These are phyloP conservation scores for Clarias macrocephalus DNA, from an alignment of 2,113 vertebrate species.

Conservation along the genomic window DNA sequence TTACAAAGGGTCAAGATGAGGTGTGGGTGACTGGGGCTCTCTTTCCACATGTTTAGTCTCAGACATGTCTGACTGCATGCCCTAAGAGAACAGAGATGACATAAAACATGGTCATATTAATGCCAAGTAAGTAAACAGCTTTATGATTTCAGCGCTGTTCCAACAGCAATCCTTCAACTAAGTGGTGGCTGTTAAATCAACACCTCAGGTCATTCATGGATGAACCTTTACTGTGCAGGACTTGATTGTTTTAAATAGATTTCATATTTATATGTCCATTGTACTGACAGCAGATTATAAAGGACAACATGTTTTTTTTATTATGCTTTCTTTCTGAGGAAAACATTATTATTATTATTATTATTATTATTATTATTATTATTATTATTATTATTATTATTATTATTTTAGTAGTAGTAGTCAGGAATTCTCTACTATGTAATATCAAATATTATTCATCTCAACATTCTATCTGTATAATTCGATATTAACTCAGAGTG, in stretches of 20 bases:
- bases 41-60: constrained; percentile 47
- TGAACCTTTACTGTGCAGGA: neutral
- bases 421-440: neutral
- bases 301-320: neutral
- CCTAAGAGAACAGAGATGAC: constrained; percentile 54
- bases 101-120: constrained; percentile 66
- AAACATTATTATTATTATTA: neutral
- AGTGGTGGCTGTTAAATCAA: constrained; percentile 9
- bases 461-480: neutral
- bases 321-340: neutral
- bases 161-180: neutral
- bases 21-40: constrained; percentile 54
- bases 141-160: constrained; percentile 58
- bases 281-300: neutral
- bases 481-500: neutral
- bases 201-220: neutral
- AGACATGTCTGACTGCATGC: constrained; percentile 60
- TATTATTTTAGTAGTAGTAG: neutral
- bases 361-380: neutral
- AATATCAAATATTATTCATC: neutral
- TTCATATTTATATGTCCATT: neutral
- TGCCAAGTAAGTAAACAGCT: constrained; percentile 63
- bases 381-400: neutral
- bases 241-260: neutral
- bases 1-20: constrained; percentile 68